Percentiles rank a stretch among this genome's conserved stretches.
Evolutionary conservation across 2,797 vertebrate species (phyloP).

Genomic region (Eulemur albifrons): DNA sequence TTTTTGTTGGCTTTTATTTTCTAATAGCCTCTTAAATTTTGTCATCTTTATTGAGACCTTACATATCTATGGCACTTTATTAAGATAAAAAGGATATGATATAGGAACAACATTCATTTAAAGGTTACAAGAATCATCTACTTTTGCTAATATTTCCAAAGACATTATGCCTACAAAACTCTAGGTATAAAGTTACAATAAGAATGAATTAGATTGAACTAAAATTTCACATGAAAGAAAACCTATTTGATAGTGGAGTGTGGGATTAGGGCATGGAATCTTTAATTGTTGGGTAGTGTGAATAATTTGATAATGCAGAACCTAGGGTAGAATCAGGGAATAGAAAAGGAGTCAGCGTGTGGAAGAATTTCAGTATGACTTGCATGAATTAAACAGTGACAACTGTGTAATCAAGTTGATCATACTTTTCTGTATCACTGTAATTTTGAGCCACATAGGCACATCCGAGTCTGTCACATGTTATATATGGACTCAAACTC

Average conservation of each 20-base stretch:
- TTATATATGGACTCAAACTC: neutral
- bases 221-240: neutral
- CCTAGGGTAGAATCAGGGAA: rapidly evolving
- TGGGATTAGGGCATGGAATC: neutral
- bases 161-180: neutral
- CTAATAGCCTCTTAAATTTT: neutral
- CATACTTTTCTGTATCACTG: neutral
- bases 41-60: neutral
- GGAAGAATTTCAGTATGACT: neutral
- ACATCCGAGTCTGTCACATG: neutral
- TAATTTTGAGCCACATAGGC: neutral
- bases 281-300: neutral
- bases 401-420: neutral
- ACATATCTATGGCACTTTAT: neutral
- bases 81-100: neutral
- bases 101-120: neutral
- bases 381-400: neutral
- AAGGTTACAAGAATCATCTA: neutral
- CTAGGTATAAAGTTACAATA: neutral
- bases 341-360: neutral
- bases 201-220: neutral
- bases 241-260: neutral
- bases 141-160: neutral
- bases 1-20: neutral
- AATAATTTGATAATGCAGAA: neutral